Evolutionary conservation across 2,113 vertebrate species (phyloP), one percentile per base, ranked within the genome.

Genomic region (Colistium nudipinnis): DNA sequence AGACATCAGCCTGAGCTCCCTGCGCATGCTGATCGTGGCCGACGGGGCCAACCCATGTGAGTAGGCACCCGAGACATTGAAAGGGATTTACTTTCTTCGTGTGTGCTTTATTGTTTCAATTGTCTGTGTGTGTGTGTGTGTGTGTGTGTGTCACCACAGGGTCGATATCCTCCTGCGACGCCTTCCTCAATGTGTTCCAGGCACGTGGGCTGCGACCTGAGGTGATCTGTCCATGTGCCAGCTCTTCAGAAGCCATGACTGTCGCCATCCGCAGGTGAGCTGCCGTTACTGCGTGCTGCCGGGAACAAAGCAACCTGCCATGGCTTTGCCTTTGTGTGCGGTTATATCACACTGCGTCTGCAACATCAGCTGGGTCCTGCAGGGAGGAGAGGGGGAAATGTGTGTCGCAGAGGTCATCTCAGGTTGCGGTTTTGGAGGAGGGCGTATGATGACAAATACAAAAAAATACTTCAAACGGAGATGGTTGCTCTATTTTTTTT

Each of bases 1-100:
- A 27, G 96, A 98, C 4, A 79, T 99, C 86, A 97, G 94, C 80
- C 93, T 99, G 66, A 95, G 96, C 82, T 98, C 96, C 0, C 86
- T 99, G 61, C 91, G 97, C 19, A 96, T 99, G 96, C 90, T 99
- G 22, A 93, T 99, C 1, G 96, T 99, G 64, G 95, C 97, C 0
- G 97, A 99, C 4, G 97, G 97, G 22, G 97, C 97, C 3, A 99
- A 98, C 83, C 97, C 97, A n/a, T 98, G 97, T 98, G 81, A 95
- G 97, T 95, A n/a, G n/a, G n/a, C n/a, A n/a, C n/a, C n/a, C n/a
- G n/a, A n/a, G n/a, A n/a, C n/a, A n/a, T n/a, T n/a, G n/a, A n/a
- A n/a, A n/a, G n/a, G n/a, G n/a, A n/a, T n/a, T n/a, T n/a, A n/a
- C n/a, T n/a, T n/a, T n/a, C n/a, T n/a, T n/a, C n/a, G n/a, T n/a